Evolutionary conservation across 1,140 invertebrate genomes (phyloP), one percentile per base, ranked within the genome.

Genomic region (Asobara japonica): DNA sequence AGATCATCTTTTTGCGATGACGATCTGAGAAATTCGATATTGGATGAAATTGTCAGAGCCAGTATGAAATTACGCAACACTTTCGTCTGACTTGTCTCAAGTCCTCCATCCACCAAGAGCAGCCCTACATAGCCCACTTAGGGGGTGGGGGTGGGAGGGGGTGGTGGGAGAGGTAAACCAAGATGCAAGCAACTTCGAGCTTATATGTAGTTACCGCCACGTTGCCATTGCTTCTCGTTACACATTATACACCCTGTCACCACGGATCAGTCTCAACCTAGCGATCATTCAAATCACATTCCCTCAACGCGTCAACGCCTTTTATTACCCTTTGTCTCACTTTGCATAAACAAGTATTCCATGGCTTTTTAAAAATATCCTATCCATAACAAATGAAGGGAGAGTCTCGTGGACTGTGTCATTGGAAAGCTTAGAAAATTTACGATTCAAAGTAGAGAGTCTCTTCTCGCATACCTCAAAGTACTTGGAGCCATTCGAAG

Each of bases 211-310:
- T 11, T 29, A 3, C 56, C 10, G 13, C 60, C 30, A 5, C 18
- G 60, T 62, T 62, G 60, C 60, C 29, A 16, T 31, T 62, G 30
- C 29, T 27, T 30, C 60, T 29, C 29, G 29, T 18, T 31, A 33
- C 29, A 62, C 13, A 30, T 62, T 62, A 62, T 62, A 62, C 11
- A 62, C n/a, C 27, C 27, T 62, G 60, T 62, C 60, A 62, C 29
- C 29, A 62, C 10, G 27, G 4, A 62, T 62, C 29, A 31, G 25
- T 29, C 8, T 62, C 29, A 62, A 60, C 20, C 48, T 51, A 6
- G 45, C 18, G 51, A 56, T 56, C 5, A 7, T 56, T 56, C 18
- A 56, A 56, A 56, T 56, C 4, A 20, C 51, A 56, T 56, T 56
- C 51, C 51, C 51, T 56, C 25, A 56, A 56, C 22, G 51, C 51